Conservation (phyloP, 2,888 invertebrate genomes). For the Chalcosyrphus nemorum region DNA sequence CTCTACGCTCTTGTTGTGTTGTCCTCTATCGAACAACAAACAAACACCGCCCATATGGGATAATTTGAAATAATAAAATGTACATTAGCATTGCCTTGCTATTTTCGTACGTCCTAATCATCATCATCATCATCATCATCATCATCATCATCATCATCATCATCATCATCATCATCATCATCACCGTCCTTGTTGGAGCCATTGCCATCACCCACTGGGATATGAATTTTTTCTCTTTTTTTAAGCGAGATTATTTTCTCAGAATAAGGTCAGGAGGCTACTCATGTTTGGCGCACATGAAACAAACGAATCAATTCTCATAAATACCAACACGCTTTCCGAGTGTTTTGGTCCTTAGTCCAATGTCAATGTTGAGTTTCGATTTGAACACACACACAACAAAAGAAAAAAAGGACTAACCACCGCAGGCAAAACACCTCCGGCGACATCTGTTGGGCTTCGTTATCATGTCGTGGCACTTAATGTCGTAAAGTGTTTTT, state of each 20-base stretch:
- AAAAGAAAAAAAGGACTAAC: background rate
- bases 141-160: background rate
- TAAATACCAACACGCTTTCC: slow-evolving; percentile 18
- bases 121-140: background rate
- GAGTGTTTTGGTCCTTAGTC: background rate
- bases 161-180: slow-evolving; percentile 16
- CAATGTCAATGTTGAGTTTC: slow-evolving; percentile 36
- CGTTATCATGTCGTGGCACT: slow-evolving; percentile 62
- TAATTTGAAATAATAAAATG: slow-evolving; percentile 70
- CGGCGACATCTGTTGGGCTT: slow-evolving; percentile 57
- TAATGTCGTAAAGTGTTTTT: slow-evolving; percentile 63
- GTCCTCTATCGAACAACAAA: slow-evolving; percentile 8
- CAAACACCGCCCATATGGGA: slow-evolving; percentile 42
- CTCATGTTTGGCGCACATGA: background rate
- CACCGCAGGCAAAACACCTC: slow-evolving; percentile 14
- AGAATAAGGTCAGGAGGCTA: slow-evolving; percentile 35
- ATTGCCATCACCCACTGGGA: slow-evolving; percentile 18
- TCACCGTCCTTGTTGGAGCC: background rate
- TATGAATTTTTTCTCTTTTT: slow-evolving; percentile 48
- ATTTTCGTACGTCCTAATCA: slow-evolving; percentile 14
- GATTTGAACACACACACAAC: background rate
- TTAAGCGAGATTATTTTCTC: slow-evolving; percentile 30
- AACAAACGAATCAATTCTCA: slow-evolving; percentile 44
- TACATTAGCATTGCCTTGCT: slow-evolving; percentile 60
- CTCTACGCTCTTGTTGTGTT: too few relatives aligned